Evolutionary conservation across 2,797 vertebrate species (phyloP).

Genomic region (Scarus forsteni): DNA sequence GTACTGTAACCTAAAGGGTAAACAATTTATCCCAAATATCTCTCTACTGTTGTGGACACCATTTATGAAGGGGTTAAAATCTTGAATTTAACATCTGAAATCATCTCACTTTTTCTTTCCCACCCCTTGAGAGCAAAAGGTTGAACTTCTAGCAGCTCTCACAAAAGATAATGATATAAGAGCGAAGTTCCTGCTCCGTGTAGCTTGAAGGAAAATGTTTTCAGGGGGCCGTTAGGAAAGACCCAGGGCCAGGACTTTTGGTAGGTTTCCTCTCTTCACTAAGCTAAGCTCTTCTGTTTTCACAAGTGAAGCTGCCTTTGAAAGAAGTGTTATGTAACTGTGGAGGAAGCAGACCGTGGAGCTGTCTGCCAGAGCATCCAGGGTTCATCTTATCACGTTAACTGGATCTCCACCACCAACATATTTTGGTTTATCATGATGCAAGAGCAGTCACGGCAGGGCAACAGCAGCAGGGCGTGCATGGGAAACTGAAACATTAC

Average conservation of each 20-base stretch:
- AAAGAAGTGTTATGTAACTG: conserved; percentile 56
- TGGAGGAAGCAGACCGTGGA: conserved; percentile 48
- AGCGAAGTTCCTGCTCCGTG: conserved; percentile 14
- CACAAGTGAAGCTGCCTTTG: conserved; percentile 39
- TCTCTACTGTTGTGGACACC: too few relatives aligned
- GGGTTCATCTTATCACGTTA: conserved; percentile 63
- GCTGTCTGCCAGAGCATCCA: conserved; percentile 28
- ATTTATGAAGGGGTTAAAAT: too few relatives aligned
- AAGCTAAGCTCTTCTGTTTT: conserved; percentile 41
- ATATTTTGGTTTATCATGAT: conserved; percentile 55
- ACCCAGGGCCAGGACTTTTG: conserved; percentile 12
- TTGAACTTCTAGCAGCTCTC: conserved; percentile 13
- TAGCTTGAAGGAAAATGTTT: conserved; percentile 33
- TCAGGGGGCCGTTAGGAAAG: conserved; percentile 4
- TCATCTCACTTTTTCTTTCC: background rate
- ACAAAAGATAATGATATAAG: conserved; percentile 22
- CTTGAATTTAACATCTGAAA: background rate
- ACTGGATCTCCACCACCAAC: conserved; percentile 41
- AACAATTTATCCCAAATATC: too few relatives aligned
- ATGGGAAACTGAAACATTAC: conserved; percentile 3
- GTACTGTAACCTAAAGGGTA: too few relatives aligned
- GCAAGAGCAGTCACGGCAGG: conserved; percentile 14
- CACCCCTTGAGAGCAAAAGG: background rate
- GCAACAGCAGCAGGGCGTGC: conserved; percentile 12
- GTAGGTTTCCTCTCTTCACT: conserved; percentile 18